Conservation (phyloP, 2,113 vertebrate genomes). For the Daubentonia madagascariensis region DNA sequence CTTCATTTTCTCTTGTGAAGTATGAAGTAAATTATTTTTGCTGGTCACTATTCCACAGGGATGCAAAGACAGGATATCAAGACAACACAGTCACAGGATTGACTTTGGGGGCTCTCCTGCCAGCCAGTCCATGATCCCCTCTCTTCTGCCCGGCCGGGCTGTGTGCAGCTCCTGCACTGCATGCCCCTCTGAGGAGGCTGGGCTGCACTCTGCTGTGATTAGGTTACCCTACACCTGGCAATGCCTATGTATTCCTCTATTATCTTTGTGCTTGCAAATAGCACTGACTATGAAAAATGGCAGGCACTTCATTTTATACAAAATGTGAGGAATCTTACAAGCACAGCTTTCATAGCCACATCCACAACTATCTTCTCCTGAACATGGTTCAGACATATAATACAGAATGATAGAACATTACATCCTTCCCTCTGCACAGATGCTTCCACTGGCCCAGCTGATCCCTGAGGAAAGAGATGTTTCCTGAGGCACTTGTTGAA, state of each 20-base stretch:
- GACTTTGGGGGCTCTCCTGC: background rate
- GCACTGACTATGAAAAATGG: background rate
- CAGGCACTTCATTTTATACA: background rate
- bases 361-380: background rate
- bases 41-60: background rate
- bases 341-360: background rate
- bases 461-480: background rate
- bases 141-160: background rate
- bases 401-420: background rate
- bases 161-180: background rate
- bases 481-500: slow-evolving; percentile 48
- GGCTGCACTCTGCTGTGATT: background rate
- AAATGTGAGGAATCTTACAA: background rate
- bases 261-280: background rate
- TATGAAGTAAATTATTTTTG: background rate
- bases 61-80: background rate
- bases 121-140: background rate
- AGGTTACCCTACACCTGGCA: background rate
- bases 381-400: background rate
- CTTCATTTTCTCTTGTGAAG: background rate
- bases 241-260: background rate
- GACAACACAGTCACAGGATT: background rate
- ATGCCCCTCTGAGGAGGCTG: background rate
- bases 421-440: background rate
- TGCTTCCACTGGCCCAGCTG: background rate